Conservation (phyloP, 2,113 vertebrate genomes). For the Saccopteryx bilineata region DNA sequence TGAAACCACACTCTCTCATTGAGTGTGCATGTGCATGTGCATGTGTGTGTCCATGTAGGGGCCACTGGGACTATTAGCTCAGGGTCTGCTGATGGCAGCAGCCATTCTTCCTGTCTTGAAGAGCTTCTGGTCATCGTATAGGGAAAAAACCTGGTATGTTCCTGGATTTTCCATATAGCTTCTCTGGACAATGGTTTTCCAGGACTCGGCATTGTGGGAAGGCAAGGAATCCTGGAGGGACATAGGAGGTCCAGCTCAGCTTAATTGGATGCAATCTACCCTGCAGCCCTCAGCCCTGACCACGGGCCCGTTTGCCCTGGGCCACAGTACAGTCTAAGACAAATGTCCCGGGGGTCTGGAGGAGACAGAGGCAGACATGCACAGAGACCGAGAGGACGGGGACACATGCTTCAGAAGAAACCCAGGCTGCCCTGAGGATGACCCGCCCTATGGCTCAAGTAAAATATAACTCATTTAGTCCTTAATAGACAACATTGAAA, state of each 20-base stretch:
- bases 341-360: background rate
- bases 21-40: background rate
- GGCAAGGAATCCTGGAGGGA: background rate
- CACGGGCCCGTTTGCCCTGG: background rate
- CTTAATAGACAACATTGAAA: background rate
- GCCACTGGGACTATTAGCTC: background rate
- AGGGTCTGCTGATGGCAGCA: background rate
- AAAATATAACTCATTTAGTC: background rate
- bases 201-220: background rate
- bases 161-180: background rate
- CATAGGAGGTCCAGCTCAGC: background rate
- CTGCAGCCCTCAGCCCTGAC: background rate
- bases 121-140: background rate
- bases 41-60: background rate
- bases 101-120: background rate
- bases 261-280: accelerated
- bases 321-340: background rate
- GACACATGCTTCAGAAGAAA: accelerated
- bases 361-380: background rate
- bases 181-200: background rate
- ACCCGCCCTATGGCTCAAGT: accelerated
- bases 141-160: background rate
- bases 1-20: background rate
- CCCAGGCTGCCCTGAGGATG: background rate
- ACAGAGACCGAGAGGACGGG: background rate